A percentile compares a stretch with the other conserved stretches of the same genome.
Evolutionary conservation across 2,888 invertebrate genomes (phyloP).

Genomic region (Nephrotoma flavescens): DNA sequence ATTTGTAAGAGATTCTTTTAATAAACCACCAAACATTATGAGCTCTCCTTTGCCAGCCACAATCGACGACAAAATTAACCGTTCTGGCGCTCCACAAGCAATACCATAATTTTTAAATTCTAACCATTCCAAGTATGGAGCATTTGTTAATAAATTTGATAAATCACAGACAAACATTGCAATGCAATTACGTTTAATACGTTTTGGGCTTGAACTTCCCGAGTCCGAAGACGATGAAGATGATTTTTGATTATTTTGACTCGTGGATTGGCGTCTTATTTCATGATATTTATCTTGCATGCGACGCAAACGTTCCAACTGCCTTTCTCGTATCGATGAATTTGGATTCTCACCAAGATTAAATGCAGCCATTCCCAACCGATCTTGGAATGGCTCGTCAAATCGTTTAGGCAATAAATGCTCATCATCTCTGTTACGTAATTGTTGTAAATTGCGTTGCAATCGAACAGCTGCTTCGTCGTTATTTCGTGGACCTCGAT

Average conservation of each 20-base stretch:
- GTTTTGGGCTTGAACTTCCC: conserved; percentile 37
- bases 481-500: conserved; percentile 10
- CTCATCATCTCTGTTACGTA: conserved; percentile 28
- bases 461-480: conserved; percentile 28
- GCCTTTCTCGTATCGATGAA: conserved; percentile 39
- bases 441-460: conserved; percentile 27
- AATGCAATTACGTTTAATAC: conserved; percentile 50
- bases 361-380: conserved; percentile 43
- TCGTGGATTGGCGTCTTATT: conserved; percentile 18
- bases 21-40: conserved; percentile 92
- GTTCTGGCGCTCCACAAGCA: conserved; percentile 62
- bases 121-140: conserved; percentile 31
- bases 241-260: conserved; percentile 9
- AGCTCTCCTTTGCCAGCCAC: conserved; percentile 83
- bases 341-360: conserved; percentile 27
- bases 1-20: conserved; percentile 54
- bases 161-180: conserved; percentile 80
- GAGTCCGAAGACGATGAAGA: conserved; percentile 12
- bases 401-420: conserved; percentile 28
- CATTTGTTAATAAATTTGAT: conserved; percentile 47
- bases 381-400: conserved; percentile 32
- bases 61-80: conserved; percentile 78
- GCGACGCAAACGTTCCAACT: conserved; percentile 45
- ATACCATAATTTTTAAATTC: conserved; percentile 44
- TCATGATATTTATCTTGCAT: conserved; percentile 46